A percentile compares a stretch with the other conserved stretches of the same genome.
Evolutionary conservation across 1,140 invertebrate genomes (phyloP).

Genomic region (Acromyrmex charruanus): DNA sequence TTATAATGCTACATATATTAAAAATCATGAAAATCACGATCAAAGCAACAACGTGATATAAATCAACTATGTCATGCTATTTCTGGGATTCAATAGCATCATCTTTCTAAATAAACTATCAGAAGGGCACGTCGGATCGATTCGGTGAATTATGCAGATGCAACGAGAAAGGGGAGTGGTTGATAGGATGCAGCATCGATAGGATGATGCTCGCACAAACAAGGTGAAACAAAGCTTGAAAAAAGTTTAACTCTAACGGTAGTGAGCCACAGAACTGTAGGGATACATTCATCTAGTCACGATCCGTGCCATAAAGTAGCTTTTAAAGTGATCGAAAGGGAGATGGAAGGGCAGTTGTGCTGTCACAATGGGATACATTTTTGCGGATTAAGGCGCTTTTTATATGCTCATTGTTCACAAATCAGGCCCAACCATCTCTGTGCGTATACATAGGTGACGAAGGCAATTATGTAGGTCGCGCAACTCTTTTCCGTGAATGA

Average conservation of each 20-base stretch:
- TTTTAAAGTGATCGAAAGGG: constrained; percentile 74
- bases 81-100: constrained; percentile 20
- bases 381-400: constrained; percentile 73
- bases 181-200: constrained; percentile 48
- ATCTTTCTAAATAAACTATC: constrained; percentile 55
- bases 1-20: not conserved
- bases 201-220: constrained; percentile 55
- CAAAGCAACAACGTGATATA: not conserved
- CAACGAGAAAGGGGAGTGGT: constrained; percentile 33
- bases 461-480: constrained; percentile 22
- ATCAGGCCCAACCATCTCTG: constrained; percentile 63
- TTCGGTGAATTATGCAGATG: constrained; percentile 60
- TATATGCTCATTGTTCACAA: constrained; percentile 68
- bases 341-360: not conserved
- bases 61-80: not conserved
- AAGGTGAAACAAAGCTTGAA: constrained; percentile 44
- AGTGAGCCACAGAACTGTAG: constrained; percentile 52
- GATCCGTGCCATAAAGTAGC: constrained; percentile 72
- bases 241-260: constrained; percentile 48
- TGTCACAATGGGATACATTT: constrained; percentile 68
- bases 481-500: not conserved
- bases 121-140: constrained; percentile 26
- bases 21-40: not conserved
- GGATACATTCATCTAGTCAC: constrained; percentile 22
- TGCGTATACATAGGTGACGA: constrained; percentile 1